Conservation (phyloP, 2,888 invertebrate species). For the Adelphocoris suturalis region DNA sequence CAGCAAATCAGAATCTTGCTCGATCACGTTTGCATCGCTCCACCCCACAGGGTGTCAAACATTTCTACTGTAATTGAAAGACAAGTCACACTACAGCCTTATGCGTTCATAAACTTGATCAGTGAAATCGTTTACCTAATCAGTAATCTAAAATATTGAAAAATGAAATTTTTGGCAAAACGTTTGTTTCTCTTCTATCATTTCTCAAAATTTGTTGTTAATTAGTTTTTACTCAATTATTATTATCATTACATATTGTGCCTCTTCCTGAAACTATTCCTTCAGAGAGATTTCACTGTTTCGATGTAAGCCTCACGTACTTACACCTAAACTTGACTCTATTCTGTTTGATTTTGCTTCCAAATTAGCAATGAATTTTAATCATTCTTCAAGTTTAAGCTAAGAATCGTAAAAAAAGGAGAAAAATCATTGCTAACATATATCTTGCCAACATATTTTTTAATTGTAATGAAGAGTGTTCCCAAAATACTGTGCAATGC, state of each 20-base stretch:
- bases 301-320: neutral
- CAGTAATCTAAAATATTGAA: too few species aligned
- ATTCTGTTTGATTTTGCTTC: slow-evolving; percentile 19
- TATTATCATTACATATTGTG: too few species aligned
- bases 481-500: too few species aligned
- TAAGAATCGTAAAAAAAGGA: neutral
- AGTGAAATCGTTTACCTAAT: slow-evolving; percentile 7
- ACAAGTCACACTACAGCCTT: neutral
- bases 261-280: neutral
- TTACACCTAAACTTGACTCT: neutral
- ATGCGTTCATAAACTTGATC: neutral
- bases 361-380: slow-evolving; percentile 17
- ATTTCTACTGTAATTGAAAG: neutral
- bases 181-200: too few species aligned
- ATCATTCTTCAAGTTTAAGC: neutral
- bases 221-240: too few species aligned
- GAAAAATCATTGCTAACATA: too few species aligned
- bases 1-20: slow-evolving; percentile 49
- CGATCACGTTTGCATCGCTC: slow-evolving; percentile 20
- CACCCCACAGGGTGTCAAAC: neutral
- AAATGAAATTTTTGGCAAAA: too few species aligned
- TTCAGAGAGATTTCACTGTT: slow-evolving; percentile 31
- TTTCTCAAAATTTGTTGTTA: too few species aligned
- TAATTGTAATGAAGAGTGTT: too few species aligned
- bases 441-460: too few species aligned